Conservation (phyloP, 1,140 invertebrate genomes). For the Prorops nasuta region DNA sequence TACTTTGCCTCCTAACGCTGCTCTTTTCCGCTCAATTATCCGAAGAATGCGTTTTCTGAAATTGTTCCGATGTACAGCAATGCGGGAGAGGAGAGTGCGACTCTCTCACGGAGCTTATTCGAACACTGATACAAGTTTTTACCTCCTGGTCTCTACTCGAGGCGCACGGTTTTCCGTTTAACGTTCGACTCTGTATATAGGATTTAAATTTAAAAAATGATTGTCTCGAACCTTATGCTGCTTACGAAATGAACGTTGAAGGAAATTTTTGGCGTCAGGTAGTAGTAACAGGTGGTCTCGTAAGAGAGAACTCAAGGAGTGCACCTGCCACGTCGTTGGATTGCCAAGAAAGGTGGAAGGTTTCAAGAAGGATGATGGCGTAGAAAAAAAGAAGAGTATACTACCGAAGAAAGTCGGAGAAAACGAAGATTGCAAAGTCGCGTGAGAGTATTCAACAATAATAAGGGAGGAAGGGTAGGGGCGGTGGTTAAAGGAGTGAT, state of each 20-base stretch:
- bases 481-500: background rate
- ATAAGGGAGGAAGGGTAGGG: background rate
- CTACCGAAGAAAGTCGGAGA: too few relatives aligned
- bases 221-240: too few relatives aligned
- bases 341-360: conserved; percentile 33
- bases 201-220: too few relatives aligned
- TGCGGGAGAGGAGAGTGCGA: background rate
- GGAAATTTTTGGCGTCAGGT: too few relatives aligned
- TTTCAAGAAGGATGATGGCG: too few relatives aligned
- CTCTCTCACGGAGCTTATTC: background rate
- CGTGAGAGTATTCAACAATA: background rate
- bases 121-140: conserved; percentile 13
- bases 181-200: too few relatives aligned
- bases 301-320: conserved; percentile 11
- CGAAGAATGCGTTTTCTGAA: conserved; percentile 7
- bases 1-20: background rate
- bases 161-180: too few relatives aligned
- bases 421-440: background rate
- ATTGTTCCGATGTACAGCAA: background rate
- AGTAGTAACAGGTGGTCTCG: too few relatives aligned
- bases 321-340: conserved; percentile 55
- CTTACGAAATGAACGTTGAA: too few relatives aligned
- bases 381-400: too few relatives aligned
- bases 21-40: conserved; percentile 1
- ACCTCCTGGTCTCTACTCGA: conserved; percentile 32